Evolutionary conservation across 2,113 vertebrate genomes (phyloP), one percentile per base, ranked within the genome.

Genomic region (Microtus richardsoni): DNA sequence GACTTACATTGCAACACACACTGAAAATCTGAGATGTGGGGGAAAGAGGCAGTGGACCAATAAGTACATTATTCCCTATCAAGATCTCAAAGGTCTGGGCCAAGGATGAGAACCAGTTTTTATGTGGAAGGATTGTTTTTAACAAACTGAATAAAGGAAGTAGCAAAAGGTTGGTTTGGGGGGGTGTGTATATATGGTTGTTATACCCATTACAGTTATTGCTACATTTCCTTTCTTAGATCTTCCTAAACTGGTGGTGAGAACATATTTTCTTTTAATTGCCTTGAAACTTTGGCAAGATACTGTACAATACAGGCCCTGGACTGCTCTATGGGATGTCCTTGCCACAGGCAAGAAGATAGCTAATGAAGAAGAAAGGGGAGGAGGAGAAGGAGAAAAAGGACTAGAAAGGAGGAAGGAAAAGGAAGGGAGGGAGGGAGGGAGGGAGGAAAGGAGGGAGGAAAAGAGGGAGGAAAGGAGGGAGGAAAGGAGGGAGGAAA

Each of bases 101-200:
- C 82, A 77, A 86, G 3, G 24, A 75, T 64, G 26, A 22, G 41
- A 39, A 41, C 74, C 13, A 94, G 47, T 58, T 71, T 96, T 89
- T 88, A 54, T 71, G 39, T 11, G 74, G n/a, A 88, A 91, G 52
- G 2, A 39, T 26, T 83, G 84, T 52, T 84, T 62, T 77, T 92
- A 88, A 85, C 41, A 84, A 26, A 90, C 13, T 78, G 84, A 93
- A 71, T 85, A 64, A 7, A 89, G n/a, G 85, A 93, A 93, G 54
- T 77, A 21, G 58, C 64, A 83, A 70, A 77, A 89, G 33, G 33
- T 33, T 94, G 16, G 24, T 60, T n/a, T 30, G 49, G 9, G 10
- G 49, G 2, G 11, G 58, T 49, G 33, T 36, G 6, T n/a, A 71
- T 21, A 39, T 4, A 39, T 10, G 17, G 26, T 62, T n/a, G 7